phyloP scores from a whole-genome alignment of 2,113 vertebrate genomes.

The Planiliza haematocheilus region DNA sequence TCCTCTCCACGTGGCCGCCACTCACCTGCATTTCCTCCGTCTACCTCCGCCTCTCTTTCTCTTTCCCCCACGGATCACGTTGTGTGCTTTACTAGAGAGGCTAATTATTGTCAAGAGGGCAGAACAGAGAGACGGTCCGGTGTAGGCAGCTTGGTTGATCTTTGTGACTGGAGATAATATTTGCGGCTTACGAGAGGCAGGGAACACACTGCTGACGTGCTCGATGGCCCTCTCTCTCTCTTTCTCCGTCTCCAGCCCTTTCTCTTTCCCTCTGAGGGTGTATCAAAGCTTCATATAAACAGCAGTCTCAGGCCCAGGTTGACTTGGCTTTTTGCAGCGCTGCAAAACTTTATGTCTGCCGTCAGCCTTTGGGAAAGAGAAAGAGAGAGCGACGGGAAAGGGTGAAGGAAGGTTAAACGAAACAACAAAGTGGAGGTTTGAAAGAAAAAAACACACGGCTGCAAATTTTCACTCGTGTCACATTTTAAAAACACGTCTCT shows the following conservation, averaged over 20 bases:
- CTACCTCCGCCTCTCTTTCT: neutral
- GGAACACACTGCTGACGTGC: slow-evolving; percentile 14
- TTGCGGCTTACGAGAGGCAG: slow-evolving; percentile 9
- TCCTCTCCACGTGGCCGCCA: slow-evolving; percentile 11
- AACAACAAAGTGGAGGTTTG: slow-evolving; percentile 28
- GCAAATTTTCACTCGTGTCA: slow-evolving; percentile 11
- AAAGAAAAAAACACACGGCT: slow-evolving; percentile 15
- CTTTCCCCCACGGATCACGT: slow-evolving; percentile 11
- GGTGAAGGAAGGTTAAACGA: slow-evolving; percentile 49
- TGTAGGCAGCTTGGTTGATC: slow-evolving; percentile 11
- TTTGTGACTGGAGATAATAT: slow-evolving; percentile 35
- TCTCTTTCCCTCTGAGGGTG: slow-evolving; percentile 14
- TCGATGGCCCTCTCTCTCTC: neutral
- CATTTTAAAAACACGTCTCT: neutral
- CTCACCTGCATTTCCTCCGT: slow-evolving; percentile 24
- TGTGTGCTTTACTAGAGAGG: slow-evolving; percentile 25
- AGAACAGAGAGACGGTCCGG: slow-evolving; percentile 10
- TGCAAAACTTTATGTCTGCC: slow-evolving; percentile 52
- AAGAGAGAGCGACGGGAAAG: slow-evolving; percentile 24
- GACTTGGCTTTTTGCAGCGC: slow-evolving; percentile 49
- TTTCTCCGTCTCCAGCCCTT: too few species aligned
- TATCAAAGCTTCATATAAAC: slow-evolving; percentile 30
- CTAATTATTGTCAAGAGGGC: slow-evolving; percentile 41
- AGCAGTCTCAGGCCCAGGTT: slow-evolving; percentile 43
- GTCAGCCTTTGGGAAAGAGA: slow-evolving; percentile 38